A percentile compares a stretch with the other conserved stretches of the same genome.
phyloP scores from a whole-genome alignment of 2,888 invertebrate genomes.

The Zygaena filipendulae region DNA sequence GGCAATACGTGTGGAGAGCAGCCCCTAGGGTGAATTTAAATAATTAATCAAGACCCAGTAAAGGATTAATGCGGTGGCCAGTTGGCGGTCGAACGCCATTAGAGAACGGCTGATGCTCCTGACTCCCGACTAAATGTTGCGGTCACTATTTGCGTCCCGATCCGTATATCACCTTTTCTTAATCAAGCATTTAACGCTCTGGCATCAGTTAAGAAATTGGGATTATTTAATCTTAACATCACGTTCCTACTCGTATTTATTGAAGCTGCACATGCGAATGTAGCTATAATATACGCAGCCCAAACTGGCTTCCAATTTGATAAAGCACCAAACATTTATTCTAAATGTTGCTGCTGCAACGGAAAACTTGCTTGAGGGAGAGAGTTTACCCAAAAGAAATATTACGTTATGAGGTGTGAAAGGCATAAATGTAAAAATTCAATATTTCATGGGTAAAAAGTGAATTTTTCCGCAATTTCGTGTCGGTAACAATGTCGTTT shows the following conservation, averaged over 20 bases:
- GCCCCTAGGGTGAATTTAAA: slow-evolving; percentile 53
- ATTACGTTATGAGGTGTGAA: slow-evolving; percentile 69
- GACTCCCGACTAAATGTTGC: slow-evolving; percentile 52
- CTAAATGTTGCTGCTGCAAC: slow-evolving; percentile 58
- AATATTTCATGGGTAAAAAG: slow-evolving; percentile 55
- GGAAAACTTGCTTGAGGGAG: slow-evolving; percentile 50
- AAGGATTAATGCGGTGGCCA: slow-evolving; percentile 66
- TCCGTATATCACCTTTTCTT: too few relatives aligned
- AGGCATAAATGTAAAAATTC: slow-evolving; percentile 67
- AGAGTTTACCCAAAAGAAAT: slow-evolving; percentile 49
- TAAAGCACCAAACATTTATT: slow-evolving; percentile 65
- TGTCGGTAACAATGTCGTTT: slow-evolving; percentile 41
- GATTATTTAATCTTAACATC: not conserved
- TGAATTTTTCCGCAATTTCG: slow-evolving; percentile 49
- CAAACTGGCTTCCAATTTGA: slow-evolving; percentile 35
- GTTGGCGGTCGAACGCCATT: slow-evolving; percentile 63
- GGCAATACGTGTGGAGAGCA: slow-evolving; percentile 31
- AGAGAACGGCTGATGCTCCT: slow-evolving; percentile 56
- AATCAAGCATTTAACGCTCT: slow-evolving; percentile 21
- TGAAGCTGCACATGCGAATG: too few relatives aligned
- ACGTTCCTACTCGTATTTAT: too few relatives aligned
- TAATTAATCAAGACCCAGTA: slow-evolving; percentile 64
- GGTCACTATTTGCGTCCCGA: slow-evolving; percentile 53
- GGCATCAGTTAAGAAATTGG: slow-evolving; percentile 16
- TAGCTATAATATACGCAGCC: too few relatives aligned